These are phyloP conservation scores for Urocitellus parryii DNA, from an alignment of 2,113 vertebrate species.

Conservation along the genomic window DNA sequence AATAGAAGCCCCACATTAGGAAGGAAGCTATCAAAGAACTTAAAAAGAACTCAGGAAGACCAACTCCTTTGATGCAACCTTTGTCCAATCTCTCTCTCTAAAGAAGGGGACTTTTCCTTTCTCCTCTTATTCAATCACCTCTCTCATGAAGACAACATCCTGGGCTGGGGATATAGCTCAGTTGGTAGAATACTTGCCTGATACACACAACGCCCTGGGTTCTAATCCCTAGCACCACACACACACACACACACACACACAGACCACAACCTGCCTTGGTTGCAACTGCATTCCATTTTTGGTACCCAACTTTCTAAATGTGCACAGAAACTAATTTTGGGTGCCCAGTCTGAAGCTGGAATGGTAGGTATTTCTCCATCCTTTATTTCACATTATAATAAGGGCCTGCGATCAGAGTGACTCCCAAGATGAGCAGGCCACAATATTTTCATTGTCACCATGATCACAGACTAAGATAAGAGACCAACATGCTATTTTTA, in stretches of 20 bases:
- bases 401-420: constrained; percentile 81
- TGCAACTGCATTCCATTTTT: constrained; percentile 82
- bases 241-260: background rate
- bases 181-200: too few relatives aligned
- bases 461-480: constrained; percentile 87
- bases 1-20: constrained; percentile 43
- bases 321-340: constrained; percentile 77
- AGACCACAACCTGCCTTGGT: constrained; percentile 71
- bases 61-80: constrained; percentile 20
- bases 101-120: background rate
- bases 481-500: constrained; percentile 85
- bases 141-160: constrained; percentile 69
- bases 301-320: constrained; percentile 80
- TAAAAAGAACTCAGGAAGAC: constrained; percentile 42
- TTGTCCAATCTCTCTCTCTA: constrained; percentile 33
- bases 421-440: constrained; percentile 84
- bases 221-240: too few relatives aligned
- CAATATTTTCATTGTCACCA: constrained; percentile 89
- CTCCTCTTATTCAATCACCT: constrained; percentile 55
- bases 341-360: constrained; percentile 73
- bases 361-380: constrained; percentile 83
- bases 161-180: background rate
- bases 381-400: constrained; percentile 87
- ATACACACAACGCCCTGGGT: too few relatives aligned
- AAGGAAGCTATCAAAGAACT: background rate